Base-by-base conservation (phyloP, 2,113 vertebrate species). In the Tragulus kanchil region DNA sequence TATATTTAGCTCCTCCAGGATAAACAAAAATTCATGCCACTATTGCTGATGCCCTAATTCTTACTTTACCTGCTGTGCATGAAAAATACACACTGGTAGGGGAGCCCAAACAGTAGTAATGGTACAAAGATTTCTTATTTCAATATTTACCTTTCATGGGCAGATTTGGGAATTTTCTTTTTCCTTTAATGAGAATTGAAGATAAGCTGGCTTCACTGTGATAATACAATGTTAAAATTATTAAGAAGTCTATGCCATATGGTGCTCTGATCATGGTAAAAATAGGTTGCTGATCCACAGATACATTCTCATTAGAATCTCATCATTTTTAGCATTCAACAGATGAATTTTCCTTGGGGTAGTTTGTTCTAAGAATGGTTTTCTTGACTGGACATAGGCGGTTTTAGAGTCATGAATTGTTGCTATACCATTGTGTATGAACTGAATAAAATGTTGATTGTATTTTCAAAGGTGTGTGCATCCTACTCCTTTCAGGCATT, bases 291-390 rank as follows among this genome's bases (percentile, higher is more conserved):
- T 97, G 78, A 81, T 93, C 77, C 79, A 88, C 45, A 98, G 95
- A 94, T 26, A 94, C 67, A 52, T 87, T 96, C 97, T 96, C 95
- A 64, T 97, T 94, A 98, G 96, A 98, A 84, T 21, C 45, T 52
- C 93, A 81, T 73, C 56, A 77, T 95, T 96, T 97, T 89, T 92
- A 96, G 58, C 17, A 96, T 4, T 95, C 36, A 84, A 93, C 61
- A 97, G 91, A 97, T 6, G 26, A 21, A 58, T 31, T 89, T 14
- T 1, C 62, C 90, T 89, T 50, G 6, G 79, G 84, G 3, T 54
- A 69, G n/a, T 85, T 97, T 96, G 50, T 77, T 96, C 71, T 94
- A 78, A 92, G 87, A 15, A 93, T 88, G 65, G 61, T 58, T 95
- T 93, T 95, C 73, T 97, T 96, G 75, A 58, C 59, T 96, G 54